Base-by-base conservation (phyloP, 53 echinoderm and acorn worm genomes). In the Crossaster papposus region DNA sequence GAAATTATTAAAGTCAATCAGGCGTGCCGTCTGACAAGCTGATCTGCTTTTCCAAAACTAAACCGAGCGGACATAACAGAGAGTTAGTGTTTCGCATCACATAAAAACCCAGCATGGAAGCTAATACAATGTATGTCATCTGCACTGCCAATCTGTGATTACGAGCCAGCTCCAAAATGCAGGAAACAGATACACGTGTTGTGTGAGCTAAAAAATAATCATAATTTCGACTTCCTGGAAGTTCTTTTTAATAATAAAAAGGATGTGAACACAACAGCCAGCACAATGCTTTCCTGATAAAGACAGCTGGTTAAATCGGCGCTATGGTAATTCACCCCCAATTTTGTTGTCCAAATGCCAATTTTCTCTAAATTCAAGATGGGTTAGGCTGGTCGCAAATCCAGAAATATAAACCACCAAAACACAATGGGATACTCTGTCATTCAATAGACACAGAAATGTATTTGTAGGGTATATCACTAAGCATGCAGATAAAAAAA, bases 281-380 rank as follows among this genome's bases (percentile, higher is more conserved):
- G 58, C 58, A 23, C 70, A 0, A 4, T 30, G 70, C 29, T 28
- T 4, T 70, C 20, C 70, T 70, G 28, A 70, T 28, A 4, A 70
- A 30, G 24, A 17, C 70, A 70, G 26, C 70, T 70, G 70, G n/a
- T 26, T 20, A 3, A 58, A 58, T 53, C 30, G 33, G 35, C 35
- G 70, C 44, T 51, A n/a, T 34, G 30, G 68, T 71, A 85, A 52
- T 85, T 85, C 72, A 51, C 52, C 1, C 70, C 20, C 3, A 34
- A 82, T 0, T 65, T 30, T 36, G 68, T n/a, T n/a, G n/a, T n/a
- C n/a, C n/a, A n/a, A 70, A 44, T 31, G 83, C 36, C 22, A 29
- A 26, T 36, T n/a, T n/a, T 54, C 68, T 68, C 24, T 68, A 11
- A 26, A 26, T 68, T 68, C 22, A 26, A 6, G 28, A 28, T 68